A percentile compares a stretch with the other conserved stretches of the same genome.
phyloP scores from a whole-genome alignment of 1,140 invertebrate species.

The Cyphomyrmex costatus region DNA sequence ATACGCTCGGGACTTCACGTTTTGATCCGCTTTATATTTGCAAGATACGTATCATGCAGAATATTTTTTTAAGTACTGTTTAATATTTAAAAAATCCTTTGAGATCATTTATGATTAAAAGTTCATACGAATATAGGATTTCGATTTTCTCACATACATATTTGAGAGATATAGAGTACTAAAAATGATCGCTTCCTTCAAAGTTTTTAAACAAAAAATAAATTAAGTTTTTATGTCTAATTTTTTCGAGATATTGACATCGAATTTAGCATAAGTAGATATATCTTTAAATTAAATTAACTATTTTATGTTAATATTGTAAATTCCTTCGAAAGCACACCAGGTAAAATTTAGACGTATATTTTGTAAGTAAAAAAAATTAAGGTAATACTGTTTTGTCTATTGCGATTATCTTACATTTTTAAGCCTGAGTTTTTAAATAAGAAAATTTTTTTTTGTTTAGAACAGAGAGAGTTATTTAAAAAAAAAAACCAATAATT shows the following conservation, averaged over 20 bases:
- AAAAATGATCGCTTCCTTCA: not conserved
- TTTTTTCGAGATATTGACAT: not conserved
- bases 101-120: not conserved
- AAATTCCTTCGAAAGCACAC: not conserved
- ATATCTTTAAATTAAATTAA: conserved; percentile 11
- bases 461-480: not conserved
- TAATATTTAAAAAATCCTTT: not conserved
- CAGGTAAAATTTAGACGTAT: not conserved
- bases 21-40: not conserved
- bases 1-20: not conserved
- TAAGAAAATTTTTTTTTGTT: not conserved
- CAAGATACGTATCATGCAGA: not conserved
- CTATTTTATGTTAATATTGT: not conserved
- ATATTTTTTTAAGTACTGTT: not conserved
- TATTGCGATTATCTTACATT: not conserved
- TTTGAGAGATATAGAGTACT: not conserved
- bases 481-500: not conserved
- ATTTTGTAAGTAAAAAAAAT: not conserved
- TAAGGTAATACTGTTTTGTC: not conserved
- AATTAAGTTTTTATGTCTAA: not conserved
- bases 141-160: not conserved
- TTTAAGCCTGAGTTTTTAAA: not conserved
- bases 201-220: not conserved
- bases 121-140: not conserved
- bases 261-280: not conserved